Evolutionary conservation across 1,140 invertebrate species (phyloP), one percentile per base, ranked within the genome.

Genomic region (Probaryconus sp.): DNA sequence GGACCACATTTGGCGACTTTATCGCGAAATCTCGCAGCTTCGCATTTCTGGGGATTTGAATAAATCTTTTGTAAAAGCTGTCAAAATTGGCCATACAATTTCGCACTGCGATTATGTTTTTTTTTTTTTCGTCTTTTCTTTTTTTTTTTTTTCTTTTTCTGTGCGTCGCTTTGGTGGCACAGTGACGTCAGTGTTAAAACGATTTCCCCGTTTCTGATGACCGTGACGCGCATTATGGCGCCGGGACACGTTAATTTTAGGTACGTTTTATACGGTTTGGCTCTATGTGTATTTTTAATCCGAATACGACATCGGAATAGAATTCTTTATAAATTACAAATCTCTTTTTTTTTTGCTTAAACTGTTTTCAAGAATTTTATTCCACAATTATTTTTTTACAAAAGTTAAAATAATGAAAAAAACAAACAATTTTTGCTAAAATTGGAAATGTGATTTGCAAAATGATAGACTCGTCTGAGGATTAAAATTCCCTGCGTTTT

Each of bases 171-270:
- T 50, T 3, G 16, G 35, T 35, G 3, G n/a, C n/a, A n/a, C 9
- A 11, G 31, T 50, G 47, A 50, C 47, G 47, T 50, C 47, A 50
- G 45, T 20, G 45, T 4, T 33, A n/a, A n/a, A n/a, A 16, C 11
- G 20, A 45, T 33, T 11, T 20, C 21, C 28, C 16, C 28, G 20
- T 38, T 51, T 38, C 20, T 17, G 37, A 55, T 55, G 40, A 42
- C 24, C 31, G 48, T 38, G 48, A 37, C 48, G 24, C 9, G n/a
- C n/a, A n/a, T n/a, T 2, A 37, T 16, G 50, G 50, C 51, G 51
- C 51, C 51, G 5, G 11, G 20, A 37, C 14, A 18, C 31, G 47
- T 51, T 31, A 48, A 33, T 31, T 48, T 48, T 33, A 48, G 45
- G n/a, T 21, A 26, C 6, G n/a, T 24, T 48, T 31, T 30, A 33